Evolutionary conservation across 2,888 invertebrate species (phyloP).

Genomic region (Punctoribates punctum): DNA sequence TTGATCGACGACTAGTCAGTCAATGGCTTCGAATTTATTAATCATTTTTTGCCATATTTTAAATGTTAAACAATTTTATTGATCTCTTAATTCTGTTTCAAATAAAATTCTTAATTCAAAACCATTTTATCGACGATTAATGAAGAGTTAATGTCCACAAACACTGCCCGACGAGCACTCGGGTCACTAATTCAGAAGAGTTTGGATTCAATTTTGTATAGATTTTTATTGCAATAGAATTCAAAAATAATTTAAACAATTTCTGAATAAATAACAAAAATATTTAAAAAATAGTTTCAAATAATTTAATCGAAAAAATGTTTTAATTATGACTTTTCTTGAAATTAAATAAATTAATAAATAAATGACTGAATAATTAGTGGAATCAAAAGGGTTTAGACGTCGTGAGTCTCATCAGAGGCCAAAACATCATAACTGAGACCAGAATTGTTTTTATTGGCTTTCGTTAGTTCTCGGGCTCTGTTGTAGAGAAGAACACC

Average conservation of each 20-base stretch:
- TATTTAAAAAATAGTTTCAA: no score
- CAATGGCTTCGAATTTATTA: slow-evolving; percentile 15
- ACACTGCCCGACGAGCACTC: no score
- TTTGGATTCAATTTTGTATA: neutral
- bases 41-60: slow-evolving; percentile 20
- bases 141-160: neutral
- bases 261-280: no score
- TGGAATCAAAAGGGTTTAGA: neutral
- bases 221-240: neutral
- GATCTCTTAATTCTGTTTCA: slow-evolving; percentile 15
- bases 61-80: neutral
- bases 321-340: no score
- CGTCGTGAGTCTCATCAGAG: neutral
- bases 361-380: neutral
- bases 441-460: neutral
- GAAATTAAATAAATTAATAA: neutral
- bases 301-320: no score
- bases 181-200: no score
- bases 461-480: slow-evolving; percentile 57
- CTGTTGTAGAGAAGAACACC: slow-evolving; percentile 72
- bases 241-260: no score
- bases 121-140: neutral
- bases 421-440: neutral
- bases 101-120: neutral
- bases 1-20: slow-evolving; percentile 23